phyloP scores from a whole-genome alignment of 2,888 invertebrate genomes.

The Zaprionus obscuricornis region DNA sequence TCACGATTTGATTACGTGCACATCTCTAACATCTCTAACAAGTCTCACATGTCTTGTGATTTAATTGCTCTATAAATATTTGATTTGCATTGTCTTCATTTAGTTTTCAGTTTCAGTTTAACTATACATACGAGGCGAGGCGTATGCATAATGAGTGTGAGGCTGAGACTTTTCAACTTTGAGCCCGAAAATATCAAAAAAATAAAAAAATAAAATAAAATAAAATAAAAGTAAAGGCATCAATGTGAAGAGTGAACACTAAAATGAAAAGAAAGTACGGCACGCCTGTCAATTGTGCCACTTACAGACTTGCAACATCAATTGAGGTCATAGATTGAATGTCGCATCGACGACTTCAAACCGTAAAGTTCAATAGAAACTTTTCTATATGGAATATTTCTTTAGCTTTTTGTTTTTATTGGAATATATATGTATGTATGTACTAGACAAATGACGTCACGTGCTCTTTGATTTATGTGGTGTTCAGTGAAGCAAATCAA shows the following conservation, averaged over 20 bases:
- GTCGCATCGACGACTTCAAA: constrained; percentile 42
- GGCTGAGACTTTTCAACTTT: constrained; percentile 27
- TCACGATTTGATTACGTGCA: too few relatives aligned
- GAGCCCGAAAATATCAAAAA: too few relatives aligned
- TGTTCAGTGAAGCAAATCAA: constrained; percentile 33
- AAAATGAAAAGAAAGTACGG: too few relatives aligned
- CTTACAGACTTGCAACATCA: constrained; percentile 37
- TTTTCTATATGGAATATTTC: too few relatives aligned
- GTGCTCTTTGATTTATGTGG: constrained; percentile 63
- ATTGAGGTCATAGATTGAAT: constrained; percentile 49
- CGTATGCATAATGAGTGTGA: constrained; percentile 32
- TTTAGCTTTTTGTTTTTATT: constrained; percentile 1
- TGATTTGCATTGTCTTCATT: constrained; percentile 34
- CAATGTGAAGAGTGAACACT: too few relatives aligned
- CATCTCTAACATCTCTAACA: constrained; percentile 9
- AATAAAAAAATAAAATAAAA: too few relatives aligned
- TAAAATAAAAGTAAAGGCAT: too few relatives aligned
- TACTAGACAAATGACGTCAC: constrained; percentile 50
- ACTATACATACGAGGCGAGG: constrained; percentile 1
- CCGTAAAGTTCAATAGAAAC: constrained; percentile 12
- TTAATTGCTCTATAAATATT: constrained; percentile 64
- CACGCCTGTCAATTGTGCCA: too few relatives aligned
- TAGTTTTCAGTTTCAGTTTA: constrained; percentile 5
- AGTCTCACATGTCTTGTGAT: constrained; percentile 9
- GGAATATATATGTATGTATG: too few relatives aligned